phyloP scores from a whole-genome alignment of 2,113 vertebrate species.

The Seriola quinqueradiata region DNA sequence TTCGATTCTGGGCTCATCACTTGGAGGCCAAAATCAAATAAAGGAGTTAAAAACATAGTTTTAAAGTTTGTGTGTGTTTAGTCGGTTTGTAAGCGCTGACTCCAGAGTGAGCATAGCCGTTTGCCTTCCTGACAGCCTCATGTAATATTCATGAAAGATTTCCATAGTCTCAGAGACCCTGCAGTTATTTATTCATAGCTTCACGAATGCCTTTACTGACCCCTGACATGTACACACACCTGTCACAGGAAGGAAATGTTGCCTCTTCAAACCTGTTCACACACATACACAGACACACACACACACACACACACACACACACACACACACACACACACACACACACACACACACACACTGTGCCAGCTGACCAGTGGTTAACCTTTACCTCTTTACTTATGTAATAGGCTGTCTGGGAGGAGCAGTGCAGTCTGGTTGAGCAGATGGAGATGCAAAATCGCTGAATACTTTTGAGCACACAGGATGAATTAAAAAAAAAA shows the following conservation, averaged over 20 bases:
- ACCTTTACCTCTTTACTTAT: conserved; percentile 54
- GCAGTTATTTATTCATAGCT: conserved; percentile 69
- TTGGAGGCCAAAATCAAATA: neutral
- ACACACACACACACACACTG: conserved; percentile 11
- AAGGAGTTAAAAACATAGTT: conserved; percentile 6
- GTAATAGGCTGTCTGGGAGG: conserved; percentile 42
- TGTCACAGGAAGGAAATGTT: conserved; percentile 57
- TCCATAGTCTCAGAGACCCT: conserved; percentile 54
- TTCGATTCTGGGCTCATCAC: neutral
- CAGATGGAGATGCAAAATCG: conserved; percentile 22
- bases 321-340: conserved; percentile 21
- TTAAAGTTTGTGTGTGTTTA: conserved; percentile 8
- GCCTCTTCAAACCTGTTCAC: conserved; percentile 10
- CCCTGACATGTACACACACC: conserved; percentile 59
- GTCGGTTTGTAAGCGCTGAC: neutral
- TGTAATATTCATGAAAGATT: conserved; percentile 66
- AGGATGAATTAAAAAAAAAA: neutral
- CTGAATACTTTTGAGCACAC: neutral
- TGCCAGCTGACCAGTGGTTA: conserved; percentile 54
- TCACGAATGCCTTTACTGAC: conserved; percentile 54
- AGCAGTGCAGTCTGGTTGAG: conserved; percentile 21
- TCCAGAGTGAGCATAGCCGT: neutral
- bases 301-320: conserved; percentile 14
- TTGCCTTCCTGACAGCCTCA: conserved; percentile 53
- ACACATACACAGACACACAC: neutral